A percentile compares a stretch with the other conserved stretches of the same genome.
Conservation (phyloP, 2,113 vertebrate species). For the Eclectus roratus region DNA sequence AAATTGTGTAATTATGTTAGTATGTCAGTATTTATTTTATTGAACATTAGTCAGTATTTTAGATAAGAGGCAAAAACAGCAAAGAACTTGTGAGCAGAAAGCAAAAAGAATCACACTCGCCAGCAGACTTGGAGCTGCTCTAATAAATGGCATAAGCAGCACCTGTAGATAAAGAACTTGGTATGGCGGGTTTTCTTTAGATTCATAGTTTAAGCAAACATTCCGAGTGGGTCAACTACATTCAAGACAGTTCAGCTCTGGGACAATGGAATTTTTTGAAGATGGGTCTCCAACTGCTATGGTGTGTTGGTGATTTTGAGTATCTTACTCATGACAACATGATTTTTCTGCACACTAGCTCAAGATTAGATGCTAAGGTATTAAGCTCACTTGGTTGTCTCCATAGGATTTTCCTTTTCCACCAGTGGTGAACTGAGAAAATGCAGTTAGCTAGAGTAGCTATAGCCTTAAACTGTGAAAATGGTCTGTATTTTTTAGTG, state of each 20-base stretch:
- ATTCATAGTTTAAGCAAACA: background rate
- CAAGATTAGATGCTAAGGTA: background rate
- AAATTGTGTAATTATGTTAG: background rate
- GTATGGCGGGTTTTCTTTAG: background rate
- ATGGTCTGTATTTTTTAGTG: background rate
- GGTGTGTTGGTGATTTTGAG: background rate
- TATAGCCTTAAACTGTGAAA: background rate
- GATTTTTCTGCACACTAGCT: background rate
- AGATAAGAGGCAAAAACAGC: background rate
- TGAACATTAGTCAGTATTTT: background rate
- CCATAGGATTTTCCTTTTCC: background rate
- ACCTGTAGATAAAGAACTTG: background rate
- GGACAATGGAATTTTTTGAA: background rate
- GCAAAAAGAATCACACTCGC: background rate
- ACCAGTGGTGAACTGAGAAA: background rate
- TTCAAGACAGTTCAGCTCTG: background rate
- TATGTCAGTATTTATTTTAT: background rate
- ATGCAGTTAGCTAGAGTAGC: background rate
- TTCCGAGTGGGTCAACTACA: background rate
- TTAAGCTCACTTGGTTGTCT: background rate
- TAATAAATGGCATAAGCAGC: background rate
- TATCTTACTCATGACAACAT: background rate
- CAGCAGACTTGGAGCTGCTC: background rate
- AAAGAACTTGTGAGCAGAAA: background rate
- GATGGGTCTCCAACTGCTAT: background rate